These are phyloP conservation scores for Alcis repandata DNA, from an alignment of 2,888 invertebrate genomes.

Conservation along the genomic window DNA sequence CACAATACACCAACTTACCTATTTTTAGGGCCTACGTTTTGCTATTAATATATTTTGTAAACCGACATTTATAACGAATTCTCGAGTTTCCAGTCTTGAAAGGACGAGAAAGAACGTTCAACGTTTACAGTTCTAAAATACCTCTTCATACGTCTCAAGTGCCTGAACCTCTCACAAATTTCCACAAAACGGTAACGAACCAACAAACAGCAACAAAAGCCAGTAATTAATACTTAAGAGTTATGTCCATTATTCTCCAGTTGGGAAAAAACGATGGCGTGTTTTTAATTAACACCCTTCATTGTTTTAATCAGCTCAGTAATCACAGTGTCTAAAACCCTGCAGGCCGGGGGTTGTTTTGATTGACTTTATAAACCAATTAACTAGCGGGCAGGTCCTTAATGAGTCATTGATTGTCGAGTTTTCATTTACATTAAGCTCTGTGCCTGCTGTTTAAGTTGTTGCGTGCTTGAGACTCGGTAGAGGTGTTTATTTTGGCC, in stretches of 20 bases:
- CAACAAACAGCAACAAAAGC: constrained; percentile 5
- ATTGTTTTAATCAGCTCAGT: constrained; percentile 50
- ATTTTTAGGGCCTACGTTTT: too few species aligned
- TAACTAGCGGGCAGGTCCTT: constrained; percentile 50
- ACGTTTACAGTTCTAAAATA: neutral
- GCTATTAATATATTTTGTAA: too few species aligned
- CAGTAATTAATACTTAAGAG: constrained; percentile 23
- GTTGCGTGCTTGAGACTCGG: constrained; percentile 1
- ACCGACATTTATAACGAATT: too few species aligned
- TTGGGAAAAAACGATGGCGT: constrained; percentile 24
- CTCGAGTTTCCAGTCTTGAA: too few species aligned
- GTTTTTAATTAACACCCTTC: constrained; percentile 47
- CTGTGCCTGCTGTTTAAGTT: constrained; percentile 19
- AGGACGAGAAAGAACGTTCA: neutral
- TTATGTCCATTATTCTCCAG: constrained; percentile 13
- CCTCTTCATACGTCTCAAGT: neutral
- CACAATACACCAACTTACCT: too few species aligned
- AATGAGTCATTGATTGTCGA: constrained; percentile 41
- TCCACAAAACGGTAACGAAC: constrained; percentile 7
- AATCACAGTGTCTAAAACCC: constrained; percentile 54
- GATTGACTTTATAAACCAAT: constrained; percentile 64
- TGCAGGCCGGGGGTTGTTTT: constrained; percentile 54
- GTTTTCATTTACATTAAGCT: constrained; percentile 31
- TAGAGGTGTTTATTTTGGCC: constrained; percentile 6
- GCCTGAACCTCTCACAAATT: neutral